A percentile compares a stretch with the other conserved stretches of the same genome.
Evolutionary conservation across 2,797 vertebrate genomes (phyloP).

Genomic region (Clarias pachynema): DNA sequence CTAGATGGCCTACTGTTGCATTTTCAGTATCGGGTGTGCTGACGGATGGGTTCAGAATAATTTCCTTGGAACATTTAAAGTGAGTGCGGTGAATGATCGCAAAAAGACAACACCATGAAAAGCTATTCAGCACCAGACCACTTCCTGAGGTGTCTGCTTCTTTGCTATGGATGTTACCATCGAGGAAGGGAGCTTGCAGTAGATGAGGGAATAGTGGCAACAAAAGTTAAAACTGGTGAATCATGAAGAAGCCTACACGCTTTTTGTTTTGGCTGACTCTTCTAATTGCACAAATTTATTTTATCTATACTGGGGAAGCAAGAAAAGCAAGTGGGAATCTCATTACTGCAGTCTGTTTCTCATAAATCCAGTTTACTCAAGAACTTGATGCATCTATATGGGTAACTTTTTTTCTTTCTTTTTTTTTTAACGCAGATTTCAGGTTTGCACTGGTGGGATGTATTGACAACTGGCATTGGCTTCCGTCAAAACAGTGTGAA

Average conservation of each 20-base stretch:
- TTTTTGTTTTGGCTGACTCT: neutral
- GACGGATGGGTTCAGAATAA: neutral
- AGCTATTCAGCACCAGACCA: neutral
- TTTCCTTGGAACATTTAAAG: neutral
- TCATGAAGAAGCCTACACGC: neutral
- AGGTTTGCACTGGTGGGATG: neutral
- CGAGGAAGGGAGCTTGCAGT: neutral
- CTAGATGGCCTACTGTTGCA: neutral
- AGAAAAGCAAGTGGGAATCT: neutral
- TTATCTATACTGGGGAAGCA: neutral
- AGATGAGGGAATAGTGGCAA: no score
- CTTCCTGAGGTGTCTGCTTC: neutral
- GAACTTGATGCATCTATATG: neutral
- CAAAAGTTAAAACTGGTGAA: neutral
- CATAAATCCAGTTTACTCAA: neutral
- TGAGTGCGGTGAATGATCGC: neutral
- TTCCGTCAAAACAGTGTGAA: neutral
- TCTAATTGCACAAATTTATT: neutral
- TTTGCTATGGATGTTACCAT: neutral
- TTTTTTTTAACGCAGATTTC: neutral
- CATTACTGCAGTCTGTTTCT: neutral
- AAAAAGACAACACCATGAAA: neutral
- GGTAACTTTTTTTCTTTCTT: neutral
- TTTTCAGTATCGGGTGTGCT: neutral
- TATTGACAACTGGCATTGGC: neutral